Evolutionary conservation across 2,113 vertebrate genomes (phyloP).

Genomic region (Antigone vipio): DNA sequence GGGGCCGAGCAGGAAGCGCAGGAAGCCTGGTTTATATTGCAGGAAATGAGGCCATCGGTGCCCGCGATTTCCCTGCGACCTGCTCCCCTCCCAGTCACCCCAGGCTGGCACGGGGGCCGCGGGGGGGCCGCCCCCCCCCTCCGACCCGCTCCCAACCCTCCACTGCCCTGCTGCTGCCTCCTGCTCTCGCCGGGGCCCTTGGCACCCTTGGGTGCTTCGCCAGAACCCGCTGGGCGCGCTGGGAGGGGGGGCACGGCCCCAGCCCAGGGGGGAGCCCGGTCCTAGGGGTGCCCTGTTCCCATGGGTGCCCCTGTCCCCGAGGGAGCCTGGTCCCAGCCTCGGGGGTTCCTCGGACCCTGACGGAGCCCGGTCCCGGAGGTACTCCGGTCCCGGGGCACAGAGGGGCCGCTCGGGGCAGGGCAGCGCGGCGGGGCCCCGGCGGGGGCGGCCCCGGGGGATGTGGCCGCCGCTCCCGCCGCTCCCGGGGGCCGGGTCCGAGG

Average conservation of each 20-base stretch:
- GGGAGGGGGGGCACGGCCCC: background rate
- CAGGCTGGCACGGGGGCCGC: background rate
- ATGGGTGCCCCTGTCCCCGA: background rate
- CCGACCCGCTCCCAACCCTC: background rate
- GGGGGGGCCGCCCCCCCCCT: no score
- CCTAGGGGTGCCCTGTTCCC: background rate
- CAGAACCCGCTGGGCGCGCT: background rate
- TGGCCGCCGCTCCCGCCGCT: background rate
- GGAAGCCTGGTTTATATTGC: constrained; percentile 39
- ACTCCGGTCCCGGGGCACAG: background rate
- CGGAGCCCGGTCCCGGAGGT: no score
- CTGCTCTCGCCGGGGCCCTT: no score
- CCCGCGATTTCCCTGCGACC: background rate
- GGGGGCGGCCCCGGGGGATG: constrained; percentile 38
- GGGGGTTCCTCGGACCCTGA: background rate
- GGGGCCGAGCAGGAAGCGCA: constrained; percentile 35
- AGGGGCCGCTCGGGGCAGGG: background rate
- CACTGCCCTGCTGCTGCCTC: background rate
- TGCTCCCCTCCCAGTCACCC: background rate
- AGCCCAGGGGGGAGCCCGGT: background rate
- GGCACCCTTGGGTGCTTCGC: background rate
- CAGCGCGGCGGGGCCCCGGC: background rate
- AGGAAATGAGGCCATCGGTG: constrained; percentile 45
- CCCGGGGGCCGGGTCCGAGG: constrained; percentile 33
- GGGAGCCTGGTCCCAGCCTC: background rate